These are phyloP conservation scores for Phaethon lepturus DNA, from an alignment of 2,113 vertebrate genomes.

Conservation along the genomic window DNA sequence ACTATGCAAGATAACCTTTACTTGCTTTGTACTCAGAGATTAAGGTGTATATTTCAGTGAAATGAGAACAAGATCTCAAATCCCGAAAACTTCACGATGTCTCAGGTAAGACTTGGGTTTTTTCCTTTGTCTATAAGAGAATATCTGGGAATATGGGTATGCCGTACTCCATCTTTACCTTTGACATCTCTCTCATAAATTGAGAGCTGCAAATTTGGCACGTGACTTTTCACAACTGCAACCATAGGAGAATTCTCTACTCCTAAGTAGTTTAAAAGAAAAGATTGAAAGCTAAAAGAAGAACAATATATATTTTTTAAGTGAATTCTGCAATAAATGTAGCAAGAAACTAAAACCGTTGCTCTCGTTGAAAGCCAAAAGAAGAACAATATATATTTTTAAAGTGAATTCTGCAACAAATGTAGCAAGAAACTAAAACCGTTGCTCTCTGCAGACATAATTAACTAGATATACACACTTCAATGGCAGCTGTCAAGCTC, in stretches of 20 bases:
- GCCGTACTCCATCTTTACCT: background rate
- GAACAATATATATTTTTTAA: background rate
- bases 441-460: background rate
- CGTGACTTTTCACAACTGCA: background rate
- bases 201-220: background rate
- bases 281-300: background rate
- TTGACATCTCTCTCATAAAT: background rate
- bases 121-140: background rate
- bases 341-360: background rate
- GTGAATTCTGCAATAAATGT: background rate
- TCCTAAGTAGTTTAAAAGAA: background rate
- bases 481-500: conserved; percentile 3
- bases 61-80: background rate
- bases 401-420: background rate
- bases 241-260: background rate
- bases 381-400: background rate
- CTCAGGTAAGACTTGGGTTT: background rate
- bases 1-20: background rate
- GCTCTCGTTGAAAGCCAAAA: background rate
- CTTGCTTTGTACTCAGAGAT: background rate
- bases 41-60: background rate
- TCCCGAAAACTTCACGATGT: background rate
- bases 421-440: background rate
- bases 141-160: background rate
- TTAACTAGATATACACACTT: background rate